These are phyloP conservation scores for Acanthisitta chloris DNA, from an alignment of 2,113 vertebrate species.

Conservation along the genomic window DNA sequence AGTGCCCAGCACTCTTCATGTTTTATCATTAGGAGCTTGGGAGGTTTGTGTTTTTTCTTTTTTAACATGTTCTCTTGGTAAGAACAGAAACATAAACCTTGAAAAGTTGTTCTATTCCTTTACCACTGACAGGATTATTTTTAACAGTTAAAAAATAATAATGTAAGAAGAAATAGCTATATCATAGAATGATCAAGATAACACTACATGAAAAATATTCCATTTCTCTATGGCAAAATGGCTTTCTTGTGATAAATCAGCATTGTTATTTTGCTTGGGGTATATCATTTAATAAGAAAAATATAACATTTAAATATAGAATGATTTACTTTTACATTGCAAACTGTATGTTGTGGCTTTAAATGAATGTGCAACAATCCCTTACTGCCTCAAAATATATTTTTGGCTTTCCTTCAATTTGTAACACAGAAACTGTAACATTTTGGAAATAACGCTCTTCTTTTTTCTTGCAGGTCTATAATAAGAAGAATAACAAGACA, in stretches of 20 bases:
- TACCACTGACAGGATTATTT: conserved; percentile 12
- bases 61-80: conserved; percentile 12
- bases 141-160: conserved; percentile 42
- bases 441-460: not conserved
- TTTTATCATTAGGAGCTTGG: not conserved
- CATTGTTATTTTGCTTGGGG: conserved; percentile 43
- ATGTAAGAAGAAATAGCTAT: conserved; percentile 24
- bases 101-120: conserved; percentile 12
- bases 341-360: conserved; percentile 29
- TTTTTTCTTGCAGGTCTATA: conserved; percentile 16
- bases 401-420: not conserved
- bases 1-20: not conserved
- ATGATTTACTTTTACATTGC: conserved; percentile 21
- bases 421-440: not conserved
- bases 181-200: conserved; percentile 51
- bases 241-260: conserved; percentile 51
- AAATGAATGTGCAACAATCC: conserved; percentile 42
- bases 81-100: conserved; percentile 9
- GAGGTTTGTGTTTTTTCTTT: not conserved
- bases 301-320: conserved; percentile 35
- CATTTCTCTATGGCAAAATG: conserved; percentile 18
- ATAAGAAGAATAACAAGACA: conserved; percentile 4
- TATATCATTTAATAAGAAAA: conserved; percentile 45
- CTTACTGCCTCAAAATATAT: not conserved
- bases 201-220: conserved; percentile 40